Percentiles rank a stretch among this genome's conserved stretches.
Conservation (phyloP, 2,888 invertebrate genomes). For the Idaea dimidiata region DNA sequence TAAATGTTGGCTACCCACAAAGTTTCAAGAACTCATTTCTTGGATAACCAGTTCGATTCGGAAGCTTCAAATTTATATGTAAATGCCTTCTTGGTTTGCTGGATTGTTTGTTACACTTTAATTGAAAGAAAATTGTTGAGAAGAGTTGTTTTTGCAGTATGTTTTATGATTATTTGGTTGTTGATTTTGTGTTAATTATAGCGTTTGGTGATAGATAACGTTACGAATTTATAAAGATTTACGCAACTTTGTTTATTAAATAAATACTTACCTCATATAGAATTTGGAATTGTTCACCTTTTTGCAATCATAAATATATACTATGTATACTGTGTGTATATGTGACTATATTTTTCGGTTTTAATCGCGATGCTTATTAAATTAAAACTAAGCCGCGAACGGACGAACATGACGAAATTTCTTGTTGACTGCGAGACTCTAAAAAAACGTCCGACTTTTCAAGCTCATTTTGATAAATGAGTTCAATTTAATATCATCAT, state of each 20-base stretch:
- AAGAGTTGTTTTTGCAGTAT: not conserved
- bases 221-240: not conserved
- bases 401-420: too few relatives aligned
- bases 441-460: too few relatives aligned
- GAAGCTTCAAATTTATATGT: conserved; percentile 59
- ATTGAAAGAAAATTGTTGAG: conserved; percentile 18
- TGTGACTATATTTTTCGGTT: too few relatives aligned
- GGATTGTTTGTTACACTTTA: conserved; percentile 46
- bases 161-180: not conserved
- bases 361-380: too few relatives aligned
- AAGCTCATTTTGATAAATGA: too few relatives aligned
- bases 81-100: conserved; percentile 39
- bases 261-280: too few relatives aligned
- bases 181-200: not conserved
- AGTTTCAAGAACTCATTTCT: conserved; percentile 45
- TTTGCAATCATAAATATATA: too few relatives aligned
- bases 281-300: too few relatives aligned
- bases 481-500: too few relatives aligned
- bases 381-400: too few relatives aligned
- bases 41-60: conserved; percentile 49
- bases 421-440: too few relatives aligned
- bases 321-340: too few relatives aligned
- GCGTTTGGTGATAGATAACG: not conserved
- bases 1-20: conserved; percentile 35
- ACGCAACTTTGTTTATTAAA: not conserved